Evolutionary conservation across 1,140 invertebrate genomes (phyloP).

Genomic region (Sminthurides bifidus): DNA sequence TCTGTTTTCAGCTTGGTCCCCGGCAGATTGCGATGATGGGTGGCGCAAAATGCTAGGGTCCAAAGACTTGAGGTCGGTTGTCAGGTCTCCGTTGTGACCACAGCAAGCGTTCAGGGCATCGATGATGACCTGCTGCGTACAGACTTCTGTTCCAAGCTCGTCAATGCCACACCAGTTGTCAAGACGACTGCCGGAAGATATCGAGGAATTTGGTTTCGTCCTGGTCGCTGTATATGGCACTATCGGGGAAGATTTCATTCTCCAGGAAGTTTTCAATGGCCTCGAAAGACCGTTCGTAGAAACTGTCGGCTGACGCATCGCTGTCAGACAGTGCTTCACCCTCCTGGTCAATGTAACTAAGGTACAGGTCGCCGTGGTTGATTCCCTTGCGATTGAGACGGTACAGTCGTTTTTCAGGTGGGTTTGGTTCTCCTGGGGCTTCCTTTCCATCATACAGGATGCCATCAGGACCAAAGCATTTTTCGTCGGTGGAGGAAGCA

Average conservation of each 20-base stretch:
- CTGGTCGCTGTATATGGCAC: constrained; percentile 68
- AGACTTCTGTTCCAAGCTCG: too few species aligned
- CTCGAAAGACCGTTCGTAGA: constrained; percentile 62
- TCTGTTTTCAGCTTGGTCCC: constrained; percentile 3
- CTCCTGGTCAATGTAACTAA: constrained; percentile 30
- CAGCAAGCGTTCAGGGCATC: constrained; percentile 32
- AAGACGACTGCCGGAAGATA: constrained; percentile 11
- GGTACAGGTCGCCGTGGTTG: constrained; percentile 29
- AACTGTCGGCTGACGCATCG: constrained; percentile 45
- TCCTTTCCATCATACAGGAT: constrained; percentile 33
- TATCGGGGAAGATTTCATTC: constrained; percentile 62
- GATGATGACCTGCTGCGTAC: too few species aligned
- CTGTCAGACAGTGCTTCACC: constrained; percentile 18
- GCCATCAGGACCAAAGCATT: constrained; percentile 36
- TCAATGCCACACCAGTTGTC: constrained; percentile 32
- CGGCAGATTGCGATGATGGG: too few species aligned
- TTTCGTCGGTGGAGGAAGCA: constrained; percentile 44
- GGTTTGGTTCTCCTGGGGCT: constrained; percentile 7
- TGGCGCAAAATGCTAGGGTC: too few species aligned
- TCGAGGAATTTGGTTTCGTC: constrained; percentile 40
- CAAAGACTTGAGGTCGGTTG: too few species aligned
- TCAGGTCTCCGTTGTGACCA: not conserved
- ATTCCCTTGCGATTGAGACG: constrained; percentile 26
- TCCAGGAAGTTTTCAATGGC: constrained; percentile 51
- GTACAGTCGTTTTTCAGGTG: constrained; percentile 8